These are phyloP conservation scores for Heliothis virescens DNA, from an alignment of 1,140 invertebrate genomes.

Conservation along the genomic window DNA sequence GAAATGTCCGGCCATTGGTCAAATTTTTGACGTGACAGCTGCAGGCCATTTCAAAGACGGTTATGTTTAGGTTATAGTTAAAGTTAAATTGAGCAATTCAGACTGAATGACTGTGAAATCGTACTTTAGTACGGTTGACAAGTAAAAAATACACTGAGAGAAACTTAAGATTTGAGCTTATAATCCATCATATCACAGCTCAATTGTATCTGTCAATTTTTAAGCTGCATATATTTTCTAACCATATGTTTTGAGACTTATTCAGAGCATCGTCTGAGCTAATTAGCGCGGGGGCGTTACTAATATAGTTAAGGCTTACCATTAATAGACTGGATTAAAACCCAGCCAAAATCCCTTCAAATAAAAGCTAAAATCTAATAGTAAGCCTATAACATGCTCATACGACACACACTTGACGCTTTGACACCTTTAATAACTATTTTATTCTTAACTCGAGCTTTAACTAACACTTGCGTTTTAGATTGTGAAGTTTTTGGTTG, in stretches of 20 bases:
- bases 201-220: too few species aligned
- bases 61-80: too few species aligned
- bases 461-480: constrained; percentile 8
- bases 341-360: neutral
- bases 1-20: too few species aligned
- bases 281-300: constrained; percentile 17
- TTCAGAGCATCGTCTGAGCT: constrained; percentile 26
- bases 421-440: constrained; percentile 10
- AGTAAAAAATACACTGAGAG: too few species aligned
- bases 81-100: too few species aligned
- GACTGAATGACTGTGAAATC: too few species aligned
- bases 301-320: constrained; percentile 25
- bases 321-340: neutral
- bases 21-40: too few species aligned
- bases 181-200: too few species aligned
- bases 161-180: too few species aligned
- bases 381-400: constrained; percentile 18
- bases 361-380: neutral
- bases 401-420: constrained; percentile 30
- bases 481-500: neutral
- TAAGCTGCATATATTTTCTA: too few species aligned
- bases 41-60: too few species aligned
- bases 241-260: neutral
- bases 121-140: too few species aligned
- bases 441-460: constrained; percentile 13